A percentile compares a stretch with the other conserved stretches of the same genome.
Conservation (phyloP, 2,113 vertebrate species). For the Callipepla californica region DNA sequence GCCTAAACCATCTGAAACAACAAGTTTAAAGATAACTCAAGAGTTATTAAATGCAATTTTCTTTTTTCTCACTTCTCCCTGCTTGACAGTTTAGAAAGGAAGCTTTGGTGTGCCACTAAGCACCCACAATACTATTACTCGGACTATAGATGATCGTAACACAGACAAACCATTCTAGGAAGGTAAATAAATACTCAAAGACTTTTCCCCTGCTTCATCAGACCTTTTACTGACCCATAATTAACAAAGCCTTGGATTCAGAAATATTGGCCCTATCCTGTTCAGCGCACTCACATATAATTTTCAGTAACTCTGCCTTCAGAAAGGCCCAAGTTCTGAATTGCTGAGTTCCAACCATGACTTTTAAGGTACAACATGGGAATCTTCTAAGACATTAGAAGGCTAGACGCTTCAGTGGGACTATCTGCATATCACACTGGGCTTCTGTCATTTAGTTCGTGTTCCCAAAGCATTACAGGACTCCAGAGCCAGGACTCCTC, state of each 20-base stretch:
- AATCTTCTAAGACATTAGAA: neutral
- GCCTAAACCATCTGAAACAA: slow-evolving; percentile 94
- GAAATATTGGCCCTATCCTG: neutral
- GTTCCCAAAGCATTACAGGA: neutral
- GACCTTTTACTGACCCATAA: neutral
- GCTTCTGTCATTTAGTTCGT: neutral
- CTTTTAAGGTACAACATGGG: neutral
- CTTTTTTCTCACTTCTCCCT: neutral
- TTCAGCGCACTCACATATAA: neutral
- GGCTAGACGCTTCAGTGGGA: neutral
- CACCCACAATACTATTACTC: neutral
- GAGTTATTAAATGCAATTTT: neutral
- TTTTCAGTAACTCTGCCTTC: neutral
- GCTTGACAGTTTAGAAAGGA: neutral
- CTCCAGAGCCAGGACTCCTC: neutral
- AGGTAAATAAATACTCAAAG: neutral
- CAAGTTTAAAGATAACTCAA: slow-evolving; percentile 53
- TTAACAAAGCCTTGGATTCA: neutral
- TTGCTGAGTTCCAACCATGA: fast-evolving
- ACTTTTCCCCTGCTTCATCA: neutral
- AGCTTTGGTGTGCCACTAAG: neutral
- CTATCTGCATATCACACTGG: neutral
- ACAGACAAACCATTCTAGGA: neutral
- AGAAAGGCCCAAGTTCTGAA: neutral
- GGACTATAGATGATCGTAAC: neutral